phyloP scores from a whole-genome alignment of 2,888 invertebrate species.

The Osmoderma eremita region DNA sequence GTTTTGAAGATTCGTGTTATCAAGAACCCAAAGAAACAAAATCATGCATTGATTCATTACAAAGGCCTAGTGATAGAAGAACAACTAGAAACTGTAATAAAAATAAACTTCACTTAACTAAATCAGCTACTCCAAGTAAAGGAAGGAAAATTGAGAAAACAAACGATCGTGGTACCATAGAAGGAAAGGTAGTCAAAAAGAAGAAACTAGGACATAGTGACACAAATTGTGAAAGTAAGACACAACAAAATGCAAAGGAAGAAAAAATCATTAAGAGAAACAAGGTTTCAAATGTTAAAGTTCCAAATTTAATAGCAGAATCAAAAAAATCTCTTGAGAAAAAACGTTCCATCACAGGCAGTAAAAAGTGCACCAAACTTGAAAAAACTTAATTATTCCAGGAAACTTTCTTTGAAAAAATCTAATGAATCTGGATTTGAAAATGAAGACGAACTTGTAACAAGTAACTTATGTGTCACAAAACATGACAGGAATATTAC shows the following conservation, averaged over 20 bases:
- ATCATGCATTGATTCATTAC: background rate
- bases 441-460: background rate
- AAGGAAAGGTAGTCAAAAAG: background rate
- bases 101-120: background rate
- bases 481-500: background rate
- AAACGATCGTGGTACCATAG: background rate
- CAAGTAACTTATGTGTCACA: background rate
- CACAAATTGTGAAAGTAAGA: constrained; percentile 45
- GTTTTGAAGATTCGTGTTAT: constrained; percentile 12
- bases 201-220: constrained; percentile 32
- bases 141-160: background rate
- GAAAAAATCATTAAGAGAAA: too few relatives aligned
- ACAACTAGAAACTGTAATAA: background rate
- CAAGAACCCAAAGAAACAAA: background rate
- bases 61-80: background rate
- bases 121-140: background rate
- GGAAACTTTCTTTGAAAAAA: constrained; percentile 38
- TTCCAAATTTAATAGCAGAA: too few relatives aligned
- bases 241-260: constrained; percentile 45
- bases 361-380: too few relatives aligned
- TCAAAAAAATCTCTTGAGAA: too few relatives aligned
- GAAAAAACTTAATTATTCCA: too few relatives aligned
- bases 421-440: constrained; percentile 39
- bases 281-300: too few relatives aligned
- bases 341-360: too few relatives aligned